Percentiles rank a stretch among this genome's conserved stretches.
Evolutionary conservation across 2,113 vertebrate genomes (phyloP).

Genomic region (Equus quagga): DNA sequence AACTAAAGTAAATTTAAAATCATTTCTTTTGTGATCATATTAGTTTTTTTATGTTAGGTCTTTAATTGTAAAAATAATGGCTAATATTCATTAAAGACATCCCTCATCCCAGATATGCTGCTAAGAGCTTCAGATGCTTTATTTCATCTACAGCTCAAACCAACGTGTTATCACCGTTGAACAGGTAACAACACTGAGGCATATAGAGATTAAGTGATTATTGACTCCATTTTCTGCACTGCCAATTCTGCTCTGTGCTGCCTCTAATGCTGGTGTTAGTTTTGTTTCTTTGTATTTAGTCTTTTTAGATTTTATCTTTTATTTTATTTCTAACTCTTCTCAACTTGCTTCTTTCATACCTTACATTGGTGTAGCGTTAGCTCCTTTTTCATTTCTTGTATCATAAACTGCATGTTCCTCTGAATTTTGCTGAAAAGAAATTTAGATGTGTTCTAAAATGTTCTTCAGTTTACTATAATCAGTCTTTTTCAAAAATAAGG

Average conservation of each 20-base stretch:
- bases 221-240: background rate
- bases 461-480: conserved; percentile 5
- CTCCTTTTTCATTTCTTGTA: conserved; percentile 28
- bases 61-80: conserved; percentile 2
- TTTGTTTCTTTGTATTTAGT: background rate
- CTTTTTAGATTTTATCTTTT: conserved; percentile 12
- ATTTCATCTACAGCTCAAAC: background rate
- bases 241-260: background rate
- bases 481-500: background rate
- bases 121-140: background rate
- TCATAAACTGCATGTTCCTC: background rate
- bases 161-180: background rate
- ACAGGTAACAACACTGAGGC: background rate
- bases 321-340: background rate
- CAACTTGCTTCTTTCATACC: background rate
- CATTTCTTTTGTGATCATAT: background rate
- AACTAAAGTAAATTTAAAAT: conserved; percentile 24
- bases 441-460: background rate
- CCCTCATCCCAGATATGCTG: background rate
- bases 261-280: background rate
- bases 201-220: background rate
- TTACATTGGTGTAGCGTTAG: no score
- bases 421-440: conserved; percentile 52
- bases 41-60: background rate
- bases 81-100: conserved; percentile 10